A percentile compares a stretch with the other conserved stretches of the same genome.
Evolutionary conservation across 2,113 vertebrate genomes (phyloP).

Genomic region (Puffinus mauretanicus): DNA sequence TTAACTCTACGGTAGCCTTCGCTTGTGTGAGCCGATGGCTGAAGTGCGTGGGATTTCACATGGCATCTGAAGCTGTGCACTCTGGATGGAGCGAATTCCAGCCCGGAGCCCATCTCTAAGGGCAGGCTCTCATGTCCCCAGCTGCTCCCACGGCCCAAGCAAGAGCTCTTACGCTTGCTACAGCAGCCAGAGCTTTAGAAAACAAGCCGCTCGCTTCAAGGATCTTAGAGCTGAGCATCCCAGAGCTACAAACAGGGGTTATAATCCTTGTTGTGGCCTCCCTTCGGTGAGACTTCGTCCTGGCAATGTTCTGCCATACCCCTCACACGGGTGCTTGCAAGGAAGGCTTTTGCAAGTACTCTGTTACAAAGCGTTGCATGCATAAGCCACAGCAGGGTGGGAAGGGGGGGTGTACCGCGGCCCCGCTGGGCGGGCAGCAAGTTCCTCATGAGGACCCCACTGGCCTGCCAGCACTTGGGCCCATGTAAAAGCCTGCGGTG

Average conservation of each 20-base stretch:
- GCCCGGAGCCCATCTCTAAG: neutral
- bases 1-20: slow-evolving; percentile 1
- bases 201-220: neutral
- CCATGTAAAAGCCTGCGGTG: neutral
- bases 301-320: neutral
- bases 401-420: neutral
- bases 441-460: neutral
- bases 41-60: neutral
- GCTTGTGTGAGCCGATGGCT: neutral
- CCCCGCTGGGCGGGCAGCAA: too few species aligned
- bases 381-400: fast-evolving
- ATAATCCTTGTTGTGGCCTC: neutral
- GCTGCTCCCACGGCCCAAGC: neutral
- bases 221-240: neutral
- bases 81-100: neutral
- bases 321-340: neutral
- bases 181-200: neutral
- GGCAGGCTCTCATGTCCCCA: neutral
- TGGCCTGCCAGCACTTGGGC: neutral
- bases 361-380: neutral
- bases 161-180: neutral
- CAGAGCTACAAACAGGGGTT: neutral
- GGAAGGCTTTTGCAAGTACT: neutral
- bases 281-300: neutral
- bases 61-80: neutral